Conservation (phyloP, 92 coral and sea anemone genomes). For the Siderastrea radians region DNA sequence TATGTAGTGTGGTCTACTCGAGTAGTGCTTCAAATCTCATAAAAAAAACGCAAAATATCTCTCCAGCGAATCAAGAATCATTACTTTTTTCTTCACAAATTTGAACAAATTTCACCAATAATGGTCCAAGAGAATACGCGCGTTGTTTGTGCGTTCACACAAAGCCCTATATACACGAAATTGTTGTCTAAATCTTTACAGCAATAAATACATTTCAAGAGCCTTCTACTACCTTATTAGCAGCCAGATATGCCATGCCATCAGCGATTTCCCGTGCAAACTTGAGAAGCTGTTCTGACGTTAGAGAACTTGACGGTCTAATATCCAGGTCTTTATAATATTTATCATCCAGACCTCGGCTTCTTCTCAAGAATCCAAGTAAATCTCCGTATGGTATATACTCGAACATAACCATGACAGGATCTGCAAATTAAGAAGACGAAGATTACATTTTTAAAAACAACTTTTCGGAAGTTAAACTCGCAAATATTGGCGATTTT, state of each 20-base stretch:
- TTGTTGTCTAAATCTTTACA: no score
- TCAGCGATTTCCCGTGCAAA: slow-evolving; percentile 88
- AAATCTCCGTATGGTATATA: slow-evolving; percentile 86
- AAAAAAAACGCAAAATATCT: no score
- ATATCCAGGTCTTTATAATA: slow-evolving; percentile 78
- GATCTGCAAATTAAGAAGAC: slow-evolving; percentile 45
- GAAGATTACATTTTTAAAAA: no score
- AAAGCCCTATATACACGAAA: not conserved
- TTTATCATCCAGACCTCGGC: slow-evolving; percentile 84
- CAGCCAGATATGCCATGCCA: slow-evolving; percentile 84
- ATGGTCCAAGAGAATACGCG: no score
- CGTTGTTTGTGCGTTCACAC: no score
- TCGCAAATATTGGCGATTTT: no score
- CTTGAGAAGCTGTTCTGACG: slow-evolving; percentile 72
- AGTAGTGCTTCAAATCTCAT: no score
- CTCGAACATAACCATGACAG: slow-evolving; percentile 83
- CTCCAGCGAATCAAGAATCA: no score
- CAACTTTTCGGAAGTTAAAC: no score
- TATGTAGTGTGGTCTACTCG: no score
- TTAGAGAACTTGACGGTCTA: slow-evolving; percentile 70
- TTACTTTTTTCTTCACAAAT: no score
- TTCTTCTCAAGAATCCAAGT: slow-evolving; percentile 79
- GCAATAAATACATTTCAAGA: not conserved
- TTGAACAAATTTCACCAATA: no score
- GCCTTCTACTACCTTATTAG: slow-evolving; percentile 63